Evolutionary conservation across 2,113 vertebrate genomes (phyloP).

Genomic region (Brienomyrus longianalis): DNA sequence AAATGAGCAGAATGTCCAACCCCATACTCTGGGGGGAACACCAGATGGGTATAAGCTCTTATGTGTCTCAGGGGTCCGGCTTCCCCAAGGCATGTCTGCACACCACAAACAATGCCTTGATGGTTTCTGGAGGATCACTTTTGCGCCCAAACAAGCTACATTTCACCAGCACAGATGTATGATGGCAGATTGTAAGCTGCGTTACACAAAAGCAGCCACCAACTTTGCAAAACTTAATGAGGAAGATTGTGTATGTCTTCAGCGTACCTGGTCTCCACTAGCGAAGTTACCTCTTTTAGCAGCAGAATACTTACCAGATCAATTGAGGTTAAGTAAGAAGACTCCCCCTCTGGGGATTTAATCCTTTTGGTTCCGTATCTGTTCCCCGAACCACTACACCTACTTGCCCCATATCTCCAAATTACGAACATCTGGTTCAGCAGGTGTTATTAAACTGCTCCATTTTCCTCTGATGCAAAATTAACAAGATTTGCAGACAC

Average conservation of each 20-base stretch:
- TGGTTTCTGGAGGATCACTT: not conserved
- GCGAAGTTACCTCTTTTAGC: not conserved
- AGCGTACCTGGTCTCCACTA: not conserved
- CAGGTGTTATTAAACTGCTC: slow-evolving; percentile 2
- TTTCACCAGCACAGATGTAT: not conserved
- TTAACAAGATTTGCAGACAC: not conserved
- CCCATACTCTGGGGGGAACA: not conserved
- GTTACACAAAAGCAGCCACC: not conserved
- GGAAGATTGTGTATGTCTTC: not conserved
- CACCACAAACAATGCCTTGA: not conserved
- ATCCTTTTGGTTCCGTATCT: not conserved
- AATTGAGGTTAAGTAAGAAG: not conserved
- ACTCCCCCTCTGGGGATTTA: not conserved
- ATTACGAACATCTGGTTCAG: not conserved
- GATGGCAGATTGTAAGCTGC: not conserved
- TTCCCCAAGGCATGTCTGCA: not conserved
- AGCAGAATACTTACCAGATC: not conserved
- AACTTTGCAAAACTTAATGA: not conserved
- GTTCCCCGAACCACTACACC: not conserved
- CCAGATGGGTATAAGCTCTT: not conserved
- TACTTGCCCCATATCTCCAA: not conserved
- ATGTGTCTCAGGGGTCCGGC: not conserved
- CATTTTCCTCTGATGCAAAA: not conserved
- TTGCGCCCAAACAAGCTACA: not conserved
- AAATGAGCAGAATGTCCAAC: slow-evolving; percentile 10